Percentiles rank a stretch among this genome's conserved stretches.
These are phyloP conservation scores for Sphaeramia orbicularis DNA, from an alignment of 2,797 vertebrate genomes.

Conservation along the genomic window DNA sequence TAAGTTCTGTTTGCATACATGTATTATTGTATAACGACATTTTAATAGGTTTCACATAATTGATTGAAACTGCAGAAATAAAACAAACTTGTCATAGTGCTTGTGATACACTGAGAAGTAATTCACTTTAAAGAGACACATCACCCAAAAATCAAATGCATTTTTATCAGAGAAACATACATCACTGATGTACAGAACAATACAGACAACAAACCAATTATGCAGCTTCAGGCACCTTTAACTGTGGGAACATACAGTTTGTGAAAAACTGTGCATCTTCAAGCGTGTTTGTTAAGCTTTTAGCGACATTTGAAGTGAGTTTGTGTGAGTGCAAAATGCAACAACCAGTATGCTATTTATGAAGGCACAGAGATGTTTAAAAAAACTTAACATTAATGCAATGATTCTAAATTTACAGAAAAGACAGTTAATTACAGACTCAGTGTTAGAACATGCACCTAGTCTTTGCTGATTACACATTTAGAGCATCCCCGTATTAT, in stretches of 20 bases:
- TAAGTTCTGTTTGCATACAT: neutral
- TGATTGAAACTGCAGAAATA: neutral
- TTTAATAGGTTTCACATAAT: neutral
- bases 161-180: too few species aligned
- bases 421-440: slow-evolving; percentile 12
- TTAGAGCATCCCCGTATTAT: neutral
- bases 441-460: slow-evolving; percentile 24
- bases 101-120: too few species aligned
- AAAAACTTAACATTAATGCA: slow-evolving; percentile 18
- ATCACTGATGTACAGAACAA: too few species aligned
- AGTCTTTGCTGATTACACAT: neutral
- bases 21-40: neutral
- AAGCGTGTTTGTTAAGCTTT: neutral
- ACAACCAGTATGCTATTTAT: neutral
- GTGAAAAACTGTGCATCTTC: neutral
- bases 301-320: neutral
- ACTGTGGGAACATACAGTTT: too few species aligned
- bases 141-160: too few species aligned
- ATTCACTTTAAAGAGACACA: too few species aligned
- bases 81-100: too few species aligned
- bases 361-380: neutral
- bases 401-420: slow-evolving; percentile 7
- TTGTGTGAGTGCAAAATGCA: neutral
- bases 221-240: too few species aligned
- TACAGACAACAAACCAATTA: too few species aligned